A percentile compares a stretch with the other conserved stretches of the same genome.
phyloP scores from a whole-genome alignment of 2,797 vertebrate species.

The Percopsis omiscomaycus region DNA sequence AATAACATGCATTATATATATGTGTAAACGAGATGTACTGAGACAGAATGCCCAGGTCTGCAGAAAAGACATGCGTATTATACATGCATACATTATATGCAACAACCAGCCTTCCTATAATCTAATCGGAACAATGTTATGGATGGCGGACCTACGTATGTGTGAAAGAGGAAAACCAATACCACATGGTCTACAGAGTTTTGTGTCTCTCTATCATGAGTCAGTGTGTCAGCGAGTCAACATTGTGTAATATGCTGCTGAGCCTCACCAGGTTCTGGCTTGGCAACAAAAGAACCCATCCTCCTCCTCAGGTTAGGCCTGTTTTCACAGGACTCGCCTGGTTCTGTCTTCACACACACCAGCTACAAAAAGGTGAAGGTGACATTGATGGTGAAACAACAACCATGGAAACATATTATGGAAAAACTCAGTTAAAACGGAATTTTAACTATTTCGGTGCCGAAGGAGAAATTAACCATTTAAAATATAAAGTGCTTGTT shows the following conservation, averaged over 20 bases:
- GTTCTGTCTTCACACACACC: conserved; percentile 82
- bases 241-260: not conserved
- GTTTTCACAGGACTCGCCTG: conserved; percentile 79
- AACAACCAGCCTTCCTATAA: too few relatives aligned
- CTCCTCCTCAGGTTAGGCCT: conserved; percentile 89
- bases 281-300: conserved; percentile 90
- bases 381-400: not conserved
- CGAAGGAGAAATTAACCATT: too few relatives aligned
- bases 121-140: too few relatives aligned
- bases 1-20: too few relatives aligned
- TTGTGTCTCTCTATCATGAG: too few relatives aligned
- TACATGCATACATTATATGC: too few relatives aligned
- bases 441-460: not conserved
- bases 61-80: too few relatives aligned
- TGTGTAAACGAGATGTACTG: too few relatives aligned
- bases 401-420: not conserved
- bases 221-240: not conserved
- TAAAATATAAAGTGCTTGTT: conserved; percentile 23
- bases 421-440: not conserved
- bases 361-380: conserved; percentile 36
- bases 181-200: too few relatives aligned
- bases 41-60: too few relatives aligned
- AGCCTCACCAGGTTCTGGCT: conserved; percentile 83
- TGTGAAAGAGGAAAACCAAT: too few relatives aligned
- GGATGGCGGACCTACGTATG: too few relatives aligned